phyloP scores from a whole-genome alignment of 1,140 invertebrate genomes.

The Trissolcus basalis region DNA sequence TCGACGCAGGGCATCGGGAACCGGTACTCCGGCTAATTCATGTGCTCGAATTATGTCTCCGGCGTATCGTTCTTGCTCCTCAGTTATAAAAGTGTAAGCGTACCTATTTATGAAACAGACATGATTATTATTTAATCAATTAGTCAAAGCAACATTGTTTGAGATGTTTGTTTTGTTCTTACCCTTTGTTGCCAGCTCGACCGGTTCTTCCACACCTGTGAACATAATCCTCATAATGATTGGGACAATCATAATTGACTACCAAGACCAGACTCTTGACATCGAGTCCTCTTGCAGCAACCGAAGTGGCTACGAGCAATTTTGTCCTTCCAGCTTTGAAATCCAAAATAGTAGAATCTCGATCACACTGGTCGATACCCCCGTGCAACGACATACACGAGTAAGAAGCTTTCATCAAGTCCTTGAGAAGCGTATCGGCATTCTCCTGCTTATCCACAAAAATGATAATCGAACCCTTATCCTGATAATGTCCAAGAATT shows the following conservation, averaged over 20 bases:
- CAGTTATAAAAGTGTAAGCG: constrained; percentile 97
- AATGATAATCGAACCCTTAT: constrained; percentile 94
- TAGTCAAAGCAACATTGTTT: too few relatives aligned
- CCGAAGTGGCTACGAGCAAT: constrained; percentile 93
- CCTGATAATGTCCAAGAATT: constrained; percentile 94
- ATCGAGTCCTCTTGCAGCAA: constrained; percentile 97
- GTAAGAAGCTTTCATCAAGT: constrained; percentile 97
- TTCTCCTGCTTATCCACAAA: constrained; percentile 99
- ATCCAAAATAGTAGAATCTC: constrained; percentile 98
- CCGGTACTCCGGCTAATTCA: constrained; percentile 85
- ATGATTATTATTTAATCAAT: too few relatives aligned
- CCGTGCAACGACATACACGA: constrained; percentile 98
- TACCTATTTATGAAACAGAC: constrained; percentile 72
- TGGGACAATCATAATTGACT: constrained; percentile 99
- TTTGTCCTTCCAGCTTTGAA: constrained; percentile 96
- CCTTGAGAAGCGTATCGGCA: constrained; percentile 94
- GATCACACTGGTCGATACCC: constrained; percentile 99
- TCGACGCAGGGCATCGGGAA: constrained; percentile 86
- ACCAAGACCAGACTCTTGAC: constrained; percentile 99
- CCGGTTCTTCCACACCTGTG: constrained; percentile 96
- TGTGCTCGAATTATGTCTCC: constrained; percentile 95
- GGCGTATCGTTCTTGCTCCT: constrained; percentile 93
- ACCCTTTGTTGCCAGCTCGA: constrained; percentile 97
- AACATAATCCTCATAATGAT: constrained; percentile 99
- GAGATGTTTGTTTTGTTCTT: too few relatives aligned